Conservation (phyloP, 2,113 vertebrate genomes). For the Seriola rivoliana region DNA sequence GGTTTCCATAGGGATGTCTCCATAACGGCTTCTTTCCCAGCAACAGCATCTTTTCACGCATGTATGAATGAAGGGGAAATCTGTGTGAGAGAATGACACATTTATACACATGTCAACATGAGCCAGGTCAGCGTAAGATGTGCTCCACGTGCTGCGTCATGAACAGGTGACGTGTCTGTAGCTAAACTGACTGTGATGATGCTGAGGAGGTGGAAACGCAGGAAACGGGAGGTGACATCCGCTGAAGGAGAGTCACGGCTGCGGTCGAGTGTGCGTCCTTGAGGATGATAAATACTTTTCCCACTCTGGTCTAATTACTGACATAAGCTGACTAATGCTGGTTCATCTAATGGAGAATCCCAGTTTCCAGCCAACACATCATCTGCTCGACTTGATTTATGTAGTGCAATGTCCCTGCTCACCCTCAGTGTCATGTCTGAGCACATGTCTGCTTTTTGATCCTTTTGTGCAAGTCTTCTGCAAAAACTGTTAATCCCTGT, state of each 20-base stretch:
- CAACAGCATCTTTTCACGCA: no score
- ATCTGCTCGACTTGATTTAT: constrained; percentile 16
- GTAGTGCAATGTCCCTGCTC: background rate
- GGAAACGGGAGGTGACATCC: constrained; percentile 20
- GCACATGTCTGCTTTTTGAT: background rate
- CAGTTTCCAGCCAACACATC: constrained; percentile 10
- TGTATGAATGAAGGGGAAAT: no score
- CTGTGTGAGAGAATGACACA: no score
- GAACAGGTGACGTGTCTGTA: constrained; percentile 7
- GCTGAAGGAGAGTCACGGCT: constrained; percentile 21
- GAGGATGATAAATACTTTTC: constrained; percentile 32
- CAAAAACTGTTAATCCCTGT: background rate
- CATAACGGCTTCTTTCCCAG: background rate
- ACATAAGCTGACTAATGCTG: constrained; percentile 33
- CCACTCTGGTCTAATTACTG: constrained; percentile 24
- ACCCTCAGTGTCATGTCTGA: background rate
- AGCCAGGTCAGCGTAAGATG: background rate
- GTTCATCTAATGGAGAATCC: constrained; percentile 25
- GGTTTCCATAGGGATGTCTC: background rate
- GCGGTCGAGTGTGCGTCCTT: background rate
- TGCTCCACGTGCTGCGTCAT: background rate
- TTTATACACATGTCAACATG: background rate
- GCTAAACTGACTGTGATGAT: background rate
- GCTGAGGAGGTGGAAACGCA: background rate
- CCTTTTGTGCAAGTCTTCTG: background rate